Conservation (phyloP, 1,140 invertebrate species). For the Aplysia californica region DNA sequence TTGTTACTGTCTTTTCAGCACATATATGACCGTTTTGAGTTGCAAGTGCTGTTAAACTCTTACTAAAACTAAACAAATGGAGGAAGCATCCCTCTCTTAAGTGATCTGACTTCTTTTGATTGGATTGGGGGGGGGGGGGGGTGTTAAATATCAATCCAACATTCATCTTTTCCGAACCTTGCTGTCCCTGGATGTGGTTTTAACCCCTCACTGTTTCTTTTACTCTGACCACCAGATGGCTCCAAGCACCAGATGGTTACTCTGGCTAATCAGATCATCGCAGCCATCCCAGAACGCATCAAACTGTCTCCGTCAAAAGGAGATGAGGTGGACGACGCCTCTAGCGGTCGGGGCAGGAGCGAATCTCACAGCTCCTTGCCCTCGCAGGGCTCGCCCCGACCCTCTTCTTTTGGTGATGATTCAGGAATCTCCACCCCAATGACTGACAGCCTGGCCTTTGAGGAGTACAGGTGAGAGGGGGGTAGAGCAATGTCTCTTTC, state of each 20-base stretch:
- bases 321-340: conserved; percentile 44
- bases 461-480: conserved; percentile 59
- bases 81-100: no score
- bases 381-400: conserved; percentile 56
- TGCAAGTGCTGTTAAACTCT: no score
- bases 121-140: no score
- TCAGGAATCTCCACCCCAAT: conserved; percentile 66
- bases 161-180: no score
- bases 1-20: no score
- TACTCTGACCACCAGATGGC: conserved; percentile 83
- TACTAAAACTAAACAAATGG: not conserved
- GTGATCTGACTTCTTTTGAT: no score
- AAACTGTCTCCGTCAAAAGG: conserved; percentile 72
- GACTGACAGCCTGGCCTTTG: conserved; percentile 64
- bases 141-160: no score
- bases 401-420: conserved; percentile 63
- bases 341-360: conserved; percentile 51
- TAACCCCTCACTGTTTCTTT: no score
- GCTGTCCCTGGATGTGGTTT: no score
- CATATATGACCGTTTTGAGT: no score
- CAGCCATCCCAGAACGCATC: conserved; percentile 95
- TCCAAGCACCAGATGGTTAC: conserved; percentile 87
- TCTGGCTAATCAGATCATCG: conserved; percentile 96
- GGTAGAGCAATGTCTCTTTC: not conserved
- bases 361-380: conserved; percentile 62